phyloP scores from a whole-genome alignment of 2,888 invertebrate genomes.

The Limnephilus auricula region DNA sequence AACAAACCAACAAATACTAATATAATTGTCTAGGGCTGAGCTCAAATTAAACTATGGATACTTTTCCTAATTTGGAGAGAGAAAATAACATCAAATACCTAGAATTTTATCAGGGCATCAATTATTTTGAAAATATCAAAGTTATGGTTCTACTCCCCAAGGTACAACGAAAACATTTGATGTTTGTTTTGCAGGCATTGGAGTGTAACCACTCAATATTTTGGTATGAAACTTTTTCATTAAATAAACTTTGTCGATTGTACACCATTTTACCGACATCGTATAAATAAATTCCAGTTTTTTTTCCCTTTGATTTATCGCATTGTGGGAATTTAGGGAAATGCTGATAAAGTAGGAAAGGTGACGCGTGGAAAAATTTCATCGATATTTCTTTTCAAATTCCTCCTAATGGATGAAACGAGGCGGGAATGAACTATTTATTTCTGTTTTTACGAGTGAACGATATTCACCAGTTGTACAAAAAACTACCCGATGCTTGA shows the following conservation, averaged over 20 bases:
- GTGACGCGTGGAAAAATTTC: conserved; percentile 13
- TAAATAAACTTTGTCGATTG: conserved; percentile 39
- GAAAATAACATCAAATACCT: not conserved
- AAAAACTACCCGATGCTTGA: not conserved
- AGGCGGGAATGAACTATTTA: not conserved
- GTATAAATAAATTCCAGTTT: not conserved
- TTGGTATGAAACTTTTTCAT: conserved; percentile 9
- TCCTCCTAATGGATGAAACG: conserved; percentile 2
- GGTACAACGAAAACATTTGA: conserved; percentile 20
- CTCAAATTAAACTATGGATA: not conserved
- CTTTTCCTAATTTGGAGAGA: not conserved
- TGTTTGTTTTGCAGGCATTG: conserved; percentile 7
- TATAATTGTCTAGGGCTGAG: not conserved
- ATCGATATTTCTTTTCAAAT: conserved; percentile 10
- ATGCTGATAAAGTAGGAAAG: conserved; percentile 4
- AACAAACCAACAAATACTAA: not conserved
- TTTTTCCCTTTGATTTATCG: conserved; percentile 23
- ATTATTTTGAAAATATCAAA: conserved; percentile 5
- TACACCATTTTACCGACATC: not conserved
- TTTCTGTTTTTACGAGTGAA: not conserved
- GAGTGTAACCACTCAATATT: conserved; percentile 26
- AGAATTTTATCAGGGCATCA: not conserved
- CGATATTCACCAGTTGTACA: not conserved
- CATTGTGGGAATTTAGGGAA: not conserved
- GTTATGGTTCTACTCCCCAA: conserved; percentile 1